Evolutionary conservation across 1,140 invertebrate species (phyloP).

Genomic region (Himalopsyche phryganea): DNA sequence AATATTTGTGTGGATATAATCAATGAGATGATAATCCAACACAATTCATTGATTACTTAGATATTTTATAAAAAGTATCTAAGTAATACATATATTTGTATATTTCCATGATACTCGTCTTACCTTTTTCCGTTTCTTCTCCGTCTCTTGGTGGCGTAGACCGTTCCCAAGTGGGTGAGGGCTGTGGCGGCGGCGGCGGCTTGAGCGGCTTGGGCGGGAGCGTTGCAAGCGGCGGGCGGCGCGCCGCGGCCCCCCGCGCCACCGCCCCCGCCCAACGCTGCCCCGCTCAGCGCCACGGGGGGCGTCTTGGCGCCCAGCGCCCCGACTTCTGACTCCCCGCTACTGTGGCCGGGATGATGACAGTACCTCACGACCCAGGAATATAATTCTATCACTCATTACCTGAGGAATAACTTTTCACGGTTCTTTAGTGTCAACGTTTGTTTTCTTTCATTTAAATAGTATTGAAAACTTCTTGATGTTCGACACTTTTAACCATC

Average conservation of each 20-base stretch:
- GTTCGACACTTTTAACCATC: background rate
- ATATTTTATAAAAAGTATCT: too few species aligned
- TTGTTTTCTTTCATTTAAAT: background rate
- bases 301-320: background rate
- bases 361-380: background rate
- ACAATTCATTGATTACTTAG: too few species aligned
- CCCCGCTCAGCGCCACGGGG: slow-evolving; percentile 9
- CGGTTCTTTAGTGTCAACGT: background rate
- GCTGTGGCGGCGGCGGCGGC: slow-evolving; percentile 56
- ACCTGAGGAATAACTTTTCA: background rate
- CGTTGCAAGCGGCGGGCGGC: slow-evolving; percentile 2
- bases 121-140: slow-evolving; percentile 93
- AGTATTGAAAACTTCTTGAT: slow-evolving; percentile 1
- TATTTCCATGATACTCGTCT: too few species aligned
- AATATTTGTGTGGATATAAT: too few species aligned
- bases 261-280: slow-evolving; percentile 1
- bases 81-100: too few species aligned
- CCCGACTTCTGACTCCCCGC: background rate
- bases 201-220: background rate
- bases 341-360: slow-evolving; percentile 8
- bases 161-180: slow-evolving; percentile 85
- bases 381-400: background rate
- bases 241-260: slow-evolving; percentile 1
- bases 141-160: slow-evolving; percentile 90
- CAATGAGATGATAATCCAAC: too few species aligned